phyloP scores from a whole-genome alignment of 2,888 invertebrate genomes.

The Trissolcus japonicus region DNA sequence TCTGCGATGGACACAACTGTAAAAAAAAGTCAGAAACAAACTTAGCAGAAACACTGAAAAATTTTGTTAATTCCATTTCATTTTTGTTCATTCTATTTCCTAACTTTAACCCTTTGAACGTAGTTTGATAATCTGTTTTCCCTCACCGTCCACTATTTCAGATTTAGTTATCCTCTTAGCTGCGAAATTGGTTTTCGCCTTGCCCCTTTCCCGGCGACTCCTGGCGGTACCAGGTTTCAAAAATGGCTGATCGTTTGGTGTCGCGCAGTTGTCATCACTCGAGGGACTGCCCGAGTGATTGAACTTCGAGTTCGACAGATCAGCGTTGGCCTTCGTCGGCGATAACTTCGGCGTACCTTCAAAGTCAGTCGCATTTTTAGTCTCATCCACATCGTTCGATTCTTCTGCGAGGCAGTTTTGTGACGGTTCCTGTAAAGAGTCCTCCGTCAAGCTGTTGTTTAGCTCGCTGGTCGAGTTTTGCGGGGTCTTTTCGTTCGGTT shows the following conservation, averaged over 20 bases:
- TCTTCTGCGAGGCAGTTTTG: conserved; percentile 60
- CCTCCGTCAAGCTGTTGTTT: conserved; percentile 62
- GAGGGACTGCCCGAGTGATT: conserved; percentile 63
- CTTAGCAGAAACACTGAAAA: neutral
- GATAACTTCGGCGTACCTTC: conserved; percentile 74
- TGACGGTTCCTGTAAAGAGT: conserved; percentile 63
- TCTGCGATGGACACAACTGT: conserved; percentile 53
- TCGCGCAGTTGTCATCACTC: conserved; percentile 65
- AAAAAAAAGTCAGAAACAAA: neutral
- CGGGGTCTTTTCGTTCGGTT: conserved; percentile 24
- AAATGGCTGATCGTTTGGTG: conserved; percentile 70
- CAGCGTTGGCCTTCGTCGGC: conserved; percentile 68
- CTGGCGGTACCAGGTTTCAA: conserved; percentile 69
- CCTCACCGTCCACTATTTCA: conserved; percentile 67
- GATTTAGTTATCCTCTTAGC: conserved; percentile 69
- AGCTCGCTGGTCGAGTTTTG: conserved; percentile 57
- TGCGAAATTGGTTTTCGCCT: conserved; percentile 63
- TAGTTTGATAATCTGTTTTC: no score
- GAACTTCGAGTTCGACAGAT: conserved; percentile 61
- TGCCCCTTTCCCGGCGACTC: conserved; percentile 67
- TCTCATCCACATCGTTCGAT: conserved; percentile 59
- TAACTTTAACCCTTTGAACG: no score
- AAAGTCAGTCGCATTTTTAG: conserved; percentile 66
- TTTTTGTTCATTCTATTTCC: no score
- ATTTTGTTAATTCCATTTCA: no score